Base-by-base conservation (phyloP, 1,140 invertebrate species). In the Drosophila prosaltans region DNA sequence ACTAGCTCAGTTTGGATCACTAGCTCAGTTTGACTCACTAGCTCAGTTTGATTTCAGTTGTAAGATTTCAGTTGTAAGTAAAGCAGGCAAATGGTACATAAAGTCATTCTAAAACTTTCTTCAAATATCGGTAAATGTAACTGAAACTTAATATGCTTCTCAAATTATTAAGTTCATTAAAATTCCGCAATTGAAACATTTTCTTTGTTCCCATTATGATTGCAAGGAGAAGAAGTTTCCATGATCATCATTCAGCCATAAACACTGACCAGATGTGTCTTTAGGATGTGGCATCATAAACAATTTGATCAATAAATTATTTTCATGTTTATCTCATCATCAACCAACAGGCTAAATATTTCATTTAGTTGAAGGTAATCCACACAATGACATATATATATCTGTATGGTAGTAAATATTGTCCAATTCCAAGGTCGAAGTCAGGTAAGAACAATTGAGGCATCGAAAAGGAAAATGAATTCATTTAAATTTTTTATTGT, bases 401-500 rank as follows among this genome's bases (percentile, higher is more conserved):
- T 48, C 2, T 21, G 6, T 51, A 48, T 51, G n/a, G n/a, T 26
- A 51, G 43, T 26, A 39, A 55, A 10, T 65, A 40, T 61, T 16
- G 16, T 7, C 59, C 59, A 16, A 28, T 28, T 61, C 40, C 40
- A 45, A 64, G 62, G 40, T 64, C 16, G 5, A 2, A 3, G 45
- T 5, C 16, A 6, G 51, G 41, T n/a, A 10, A 24, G 21, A 45
- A 32, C 24, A 51, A 63, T 36, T 9, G 55, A 32, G 28, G 28
- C 55, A 58, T 66, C 32, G 62, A 65, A 73, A 62, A 36, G 48
- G 24, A 36, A 73, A 41, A 39, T 77, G 67, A 73, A 77, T 77
- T 76, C 65, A 67, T 73, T 51, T 73, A 76, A 80, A 80, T 21
- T 58, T 80, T 80, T 80, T 77, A 73, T 80, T 80, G 69, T 80